Conservation (phyloP, 1,140 invertebrate genomes). For the Drosophila pachea region DNA sequence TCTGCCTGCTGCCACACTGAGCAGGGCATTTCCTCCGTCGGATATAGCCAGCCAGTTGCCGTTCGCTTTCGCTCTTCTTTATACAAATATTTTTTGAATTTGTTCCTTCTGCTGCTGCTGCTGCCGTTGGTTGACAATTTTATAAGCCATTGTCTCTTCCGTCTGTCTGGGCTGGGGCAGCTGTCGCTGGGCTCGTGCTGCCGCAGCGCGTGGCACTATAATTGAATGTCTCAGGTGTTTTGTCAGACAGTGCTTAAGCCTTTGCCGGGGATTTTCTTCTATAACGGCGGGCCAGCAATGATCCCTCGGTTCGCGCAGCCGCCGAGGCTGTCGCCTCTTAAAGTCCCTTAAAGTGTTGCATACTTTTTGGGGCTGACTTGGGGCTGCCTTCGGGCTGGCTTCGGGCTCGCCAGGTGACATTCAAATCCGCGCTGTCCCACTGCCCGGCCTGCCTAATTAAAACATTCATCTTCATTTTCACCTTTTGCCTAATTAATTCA, state of each 20-base stretch:
- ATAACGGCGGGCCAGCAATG: not conserved
- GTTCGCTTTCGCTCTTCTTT: not conserved
- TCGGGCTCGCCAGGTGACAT: slow-evolving; percentile 52
- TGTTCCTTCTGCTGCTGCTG: slow-evolving; percentile 14
- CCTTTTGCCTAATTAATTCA: slow-evolving; percentile 79
- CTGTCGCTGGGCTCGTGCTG: slow-evolving; percentile 15
- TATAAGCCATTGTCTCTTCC: slow-evolving; percentile 47
- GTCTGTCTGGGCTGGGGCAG: slow-evolving; percentile 9
- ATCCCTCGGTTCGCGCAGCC: slow-evolving; percentile 11
- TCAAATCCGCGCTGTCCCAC: slow-evolving; percentile 66
- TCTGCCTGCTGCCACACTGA: too few relatives aligned
- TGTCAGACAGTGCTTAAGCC: slow-evolving; percentile 78
- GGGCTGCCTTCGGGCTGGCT: not conserved
- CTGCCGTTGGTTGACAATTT: slow-evolving; percentile 57
- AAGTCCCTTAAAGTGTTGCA: slow-evolving; percentile 62
- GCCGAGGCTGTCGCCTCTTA: slow-evolving; percentile 47
- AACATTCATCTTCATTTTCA: slow-evolving; percentile 79
- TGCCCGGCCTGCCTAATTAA: slow-evolving; percentile 67
- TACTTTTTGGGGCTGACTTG: not conserved
- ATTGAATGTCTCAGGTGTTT: slow-evolving; percentile 79
- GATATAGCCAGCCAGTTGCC: not conserved
- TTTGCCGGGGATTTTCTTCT: slow-evolving; percentile 68
- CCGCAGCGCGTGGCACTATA: slow-evolving; percentile 63
- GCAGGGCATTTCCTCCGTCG: too few relatives aligned
- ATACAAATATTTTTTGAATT: slow-evolving; percentile 35